A percentile compares a stretch with the other conserved stretches of the same genome.
Conservation (phyloP, 2,888 invertebrate species). For the Polydrusus cervinus region DNA sequence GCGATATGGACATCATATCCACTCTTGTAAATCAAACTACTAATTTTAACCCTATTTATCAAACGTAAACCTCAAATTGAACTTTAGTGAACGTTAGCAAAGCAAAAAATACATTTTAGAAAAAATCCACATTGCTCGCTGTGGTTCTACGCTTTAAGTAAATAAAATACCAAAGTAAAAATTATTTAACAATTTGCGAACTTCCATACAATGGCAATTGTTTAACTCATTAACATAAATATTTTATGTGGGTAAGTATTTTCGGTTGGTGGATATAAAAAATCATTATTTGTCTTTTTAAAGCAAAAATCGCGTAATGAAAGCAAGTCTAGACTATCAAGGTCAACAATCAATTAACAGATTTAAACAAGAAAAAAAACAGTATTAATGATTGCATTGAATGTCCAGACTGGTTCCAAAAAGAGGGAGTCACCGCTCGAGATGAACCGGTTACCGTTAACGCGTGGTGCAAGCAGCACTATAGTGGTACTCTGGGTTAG, state of each 20-base stretch:
- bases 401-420: conserved; percentile 47
- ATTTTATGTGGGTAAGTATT: conserved; percentile 37
- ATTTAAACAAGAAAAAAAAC: conserved; percentile 49
- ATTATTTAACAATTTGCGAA: conserved; percentile 8
- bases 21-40: too few relatives aligned
- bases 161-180: not conserved
- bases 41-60: too few relatives aligned
- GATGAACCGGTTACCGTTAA: conserved; percentile 29
- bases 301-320: conserved; percentile 44
- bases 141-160: too few relatives aligned
- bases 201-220: conserved; percentile 30
- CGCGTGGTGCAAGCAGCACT: not conserved
- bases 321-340: conserved; percentile 55
- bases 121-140: too few relatives aligned
- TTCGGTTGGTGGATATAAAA: conserved; percentile 30
- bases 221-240: conserved; percentile 33
- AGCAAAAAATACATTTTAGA: too few relatives aligned
- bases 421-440: conserved; percentile 28
- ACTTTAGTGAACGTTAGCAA: too few relatives aligned
- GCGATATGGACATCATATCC: too few relatives aligned
- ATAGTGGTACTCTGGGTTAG: not conserved
- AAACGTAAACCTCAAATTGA: too few relatives aligned
- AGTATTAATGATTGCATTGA: conserved; percentile 52
- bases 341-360: conserved; percentile 55
- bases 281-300: conserved; percentile 37